These are phyloP conservation scores for Zaprionus tsacasi DNA, from an alignment of 1,140 invertebrate species.

Conservation along the genomic window DNA sequence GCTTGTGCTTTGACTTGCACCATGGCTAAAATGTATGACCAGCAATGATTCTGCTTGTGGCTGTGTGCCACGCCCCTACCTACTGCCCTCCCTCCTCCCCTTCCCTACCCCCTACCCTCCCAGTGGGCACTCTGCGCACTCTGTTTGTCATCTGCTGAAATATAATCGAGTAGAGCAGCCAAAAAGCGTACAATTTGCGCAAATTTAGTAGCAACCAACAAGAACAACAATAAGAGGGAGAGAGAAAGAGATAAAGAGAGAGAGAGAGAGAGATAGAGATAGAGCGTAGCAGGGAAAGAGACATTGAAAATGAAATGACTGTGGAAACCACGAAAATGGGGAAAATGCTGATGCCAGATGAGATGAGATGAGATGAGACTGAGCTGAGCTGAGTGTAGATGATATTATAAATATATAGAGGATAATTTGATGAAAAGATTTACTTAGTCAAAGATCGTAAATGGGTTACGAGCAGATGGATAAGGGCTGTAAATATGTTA, in stretches of 20 bases:
- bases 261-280: background rate
- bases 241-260: background rate
- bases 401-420: conserved; percentile 51
- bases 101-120: background rate
- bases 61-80: conserved; percentile 6
- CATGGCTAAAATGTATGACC: conserved; percentile 26
- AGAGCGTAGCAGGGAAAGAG: background rate
- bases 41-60: conserved; percentile 27
- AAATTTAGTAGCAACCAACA: conserved; percentile 37
- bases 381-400: conserved; percentile 30
- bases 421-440: conserved; percentile 42
- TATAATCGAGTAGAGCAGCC: conserved; percentile 72
- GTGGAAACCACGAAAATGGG: conserved; percentile 52
- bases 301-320: conserved; percentile 47
- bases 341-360: conserved; percentile 16
- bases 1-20: conserved; percentile 51
- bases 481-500: background rate
- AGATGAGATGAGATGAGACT: background rate
- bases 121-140: conserved; percentile 25
- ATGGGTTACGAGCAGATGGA: background rate
- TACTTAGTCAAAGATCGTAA: background rate
- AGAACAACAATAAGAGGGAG: conserved; percentile 1
- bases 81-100: background rate
- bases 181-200: conserved; percentile 51
- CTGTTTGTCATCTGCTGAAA: conserved; percentile 80